These are phyloP conservation scores for Phrynocephalus forsythii DNA, from an alignment of 2,797 vertebrate species.

Conservation along the genomic window DNA sequence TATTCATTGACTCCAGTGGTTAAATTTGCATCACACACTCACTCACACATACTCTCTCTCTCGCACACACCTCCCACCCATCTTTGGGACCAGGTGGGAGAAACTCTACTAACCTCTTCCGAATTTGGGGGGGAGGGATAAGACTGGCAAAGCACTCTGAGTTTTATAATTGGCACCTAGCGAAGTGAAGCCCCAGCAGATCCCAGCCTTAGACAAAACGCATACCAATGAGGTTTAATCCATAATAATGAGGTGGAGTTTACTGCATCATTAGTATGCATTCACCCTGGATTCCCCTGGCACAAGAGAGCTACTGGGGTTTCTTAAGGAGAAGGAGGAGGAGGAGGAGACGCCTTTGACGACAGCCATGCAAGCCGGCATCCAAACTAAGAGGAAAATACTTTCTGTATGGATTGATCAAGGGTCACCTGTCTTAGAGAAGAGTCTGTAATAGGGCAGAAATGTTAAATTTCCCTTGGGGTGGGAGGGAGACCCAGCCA, in stretches of 20 bases:
- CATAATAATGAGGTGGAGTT: slow-evolving; percentile 38
- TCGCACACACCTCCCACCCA: background rate
- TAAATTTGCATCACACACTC: background rate
- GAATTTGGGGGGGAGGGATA: background rate
- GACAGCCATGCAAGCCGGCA: no score
- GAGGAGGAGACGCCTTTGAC: no score
- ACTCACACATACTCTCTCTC: background rate
- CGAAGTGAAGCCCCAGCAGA: background rate
- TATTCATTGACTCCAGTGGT: background rate
- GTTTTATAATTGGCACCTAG: slow-evolving; percentile 36
- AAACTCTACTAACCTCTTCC: background rate
- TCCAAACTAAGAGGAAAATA: background rate
- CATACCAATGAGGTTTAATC: slow-evolving; percentile 41
- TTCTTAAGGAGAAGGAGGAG: background rate
- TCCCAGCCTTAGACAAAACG: background rate
- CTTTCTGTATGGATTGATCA: background rate
- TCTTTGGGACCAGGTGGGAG: background rate
- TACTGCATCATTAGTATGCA: slow-evolving; percentile 28
- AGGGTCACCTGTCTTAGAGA: background rate
- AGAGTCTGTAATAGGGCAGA: background rate
- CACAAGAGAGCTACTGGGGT: background rate
- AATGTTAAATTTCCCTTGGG: background rate
- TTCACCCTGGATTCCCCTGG: slow-evolving; percentile 23
- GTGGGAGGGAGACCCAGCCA: background rate
- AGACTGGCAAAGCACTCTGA: background rate